Evolutionary conservation across 1,140 invertebrate genomes (phyloP).

Genomic region (Teleopsis dalmanni): DNA sequence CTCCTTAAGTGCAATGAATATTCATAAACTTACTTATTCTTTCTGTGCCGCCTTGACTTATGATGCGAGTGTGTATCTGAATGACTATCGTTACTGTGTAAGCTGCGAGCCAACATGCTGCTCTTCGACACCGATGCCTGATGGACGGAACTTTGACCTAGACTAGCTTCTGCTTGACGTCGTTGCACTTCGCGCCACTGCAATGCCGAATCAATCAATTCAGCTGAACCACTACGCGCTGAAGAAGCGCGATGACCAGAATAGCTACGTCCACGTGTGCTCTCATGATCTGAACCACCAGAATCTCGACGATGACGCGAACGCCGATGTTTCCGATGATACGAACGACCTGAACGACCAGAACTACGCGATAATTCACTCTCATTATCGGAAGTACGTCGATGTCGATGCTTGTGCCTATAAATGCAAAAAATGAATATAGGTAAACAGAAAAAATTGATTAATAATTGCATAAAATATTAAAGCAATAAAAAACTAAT

Average conservation of each 20-base stretch:
- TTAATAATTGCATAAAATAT: not conserved
- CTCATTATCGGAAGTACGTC: constrained; percentile 77
- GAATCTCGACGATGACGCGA: constrained; percentile 54
- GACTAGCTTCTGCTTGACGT: constrained; percentile 54
- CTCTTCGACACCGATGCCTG: constrained; percentile 58
- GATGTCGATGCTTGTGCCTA: constrained; percentile 68
- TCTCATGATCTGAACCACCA: constrained; percentile 49
- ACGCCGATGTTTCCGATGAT: constrained; percentile 59
- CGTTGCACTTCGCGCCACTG: constrained; percentile 81
- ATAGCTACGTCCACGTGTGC: constrained; percentile 43
- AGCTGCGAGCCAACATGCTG: constrained; percentile 44
- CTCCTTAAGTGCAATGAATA: not conserved
- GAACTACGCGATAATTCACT: constrained; percentile 79
- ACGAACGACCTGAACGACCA: constrained; percentile 56
- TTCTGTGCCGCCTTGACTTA: constrained; percentile 53
- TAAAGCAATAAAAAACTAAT: not conserved
- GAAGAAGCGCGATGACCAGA: constrained; percentile 43
- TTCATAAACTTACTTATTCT: constrained; percentile 51
- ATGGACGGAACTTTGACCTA: constrained; percentile 51
- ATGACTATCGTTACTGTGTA: constrained; percentile 48
- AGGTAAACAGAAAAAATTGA: not conserved
- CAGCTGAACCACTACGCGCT: constrained; percentile 47
- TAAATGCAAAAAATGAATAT: not conserved
- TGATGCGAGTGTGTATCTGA: constrained; percentile 47
- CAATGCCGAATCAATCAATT: constrained; percentile 76